phyloP scores from a whole-genome alignment of 2,888 invertebrate species.

The Spisula subtruncata region DNA sequence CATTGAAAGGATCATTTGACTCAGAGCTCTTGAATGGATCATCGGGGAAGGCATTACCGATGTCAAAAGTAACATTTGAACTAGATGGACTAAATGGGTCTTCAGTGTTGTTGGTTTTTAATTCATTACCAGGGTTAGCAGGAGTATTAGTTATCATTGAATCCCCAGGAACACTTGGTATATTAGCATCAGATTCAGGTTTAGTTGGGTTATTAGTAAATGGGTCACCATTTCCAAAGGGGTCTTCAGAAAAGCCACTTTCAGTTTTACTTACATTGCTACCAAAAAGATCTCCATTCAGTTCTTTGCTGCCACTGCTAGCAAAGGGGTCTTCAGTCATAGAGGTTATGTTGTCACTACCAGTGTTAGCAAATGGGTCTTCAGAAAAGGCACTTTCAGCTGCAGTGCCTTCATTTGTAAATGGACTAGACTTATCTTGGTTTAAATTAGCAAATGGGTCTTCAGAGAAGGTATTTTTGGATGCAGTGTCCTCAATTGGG shows the following conservation, averaged over 20 bases:
- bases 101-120: not conserved
- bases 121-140: not conserved
- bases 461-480: not conserved
- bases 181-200: not conserved
- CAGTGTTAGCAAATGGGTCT: constrained; percentile 12
- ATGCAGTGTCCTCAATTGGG: not conserved
- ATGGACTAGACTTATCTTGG: constrained; percentile 19
- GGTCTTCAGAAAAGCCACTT: constrained; percentile 35
- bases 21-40: constrained; percentile 45
- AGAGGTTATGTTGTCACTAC: not conserved
- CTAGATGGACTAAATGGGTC: constrained; percentile 19
- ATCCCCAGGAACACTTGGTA: not conserved
- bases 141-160: not conserved
- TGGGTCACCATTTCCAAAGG: constrained; percentile 37
- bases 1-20: constrained; percentile 37
- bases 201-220: not conserved
- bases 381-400: not conserved
- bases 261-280: constrained; percentile 25
- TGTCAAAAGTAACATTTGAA: constrained; percentile 23
- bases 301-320: constrained; percentile 27
- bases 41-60: constrained; percentile 37
- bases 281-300: constrained; percentile 7
- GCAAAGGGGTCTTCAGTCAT: constrained; percentile 17
- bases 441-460: not conserved
- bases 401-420: not conserved